Conservation (phyloP, 2,888 invertebrate species). For the Drepanosiphum platanoidis region DNA sequence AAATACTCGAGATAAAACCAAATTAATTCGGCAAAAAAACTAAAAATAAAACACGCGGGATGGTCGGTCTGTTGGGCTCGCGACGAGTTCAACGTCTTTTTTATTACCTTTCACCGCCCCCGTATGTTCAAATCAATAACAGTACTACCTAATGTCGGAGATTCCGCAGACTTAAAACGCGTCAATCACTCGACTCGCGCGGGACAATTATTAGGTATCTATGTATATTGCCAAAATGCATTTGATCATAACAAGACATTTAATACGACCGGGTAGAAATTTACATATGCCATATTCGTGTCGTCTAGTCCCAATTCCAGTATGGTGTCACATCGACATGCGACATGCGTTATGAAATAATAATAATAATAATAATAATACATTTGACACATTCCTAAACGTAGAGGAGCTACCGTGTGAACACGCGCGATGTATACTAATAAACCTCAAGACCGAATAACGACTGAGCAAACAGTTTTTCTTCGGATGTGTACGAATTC, state of each 20-base stretch:
- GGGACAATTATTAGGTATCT: too few species aligned
- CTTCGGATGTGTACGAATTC: background rate
- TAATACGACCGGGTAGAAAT: background rate
- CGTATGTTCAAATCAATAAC: background rate
- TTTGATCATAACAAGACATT: background rate
- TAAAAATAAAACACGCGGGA: background rate
- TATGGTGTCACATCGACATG: background rate
- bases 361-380: background rate
- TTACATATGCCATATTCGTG: background rate
- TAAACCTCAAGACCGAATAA: background rate
- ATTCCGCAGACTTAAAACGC: too few species aligned
- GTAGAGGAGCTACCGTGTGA: too few species aligned
- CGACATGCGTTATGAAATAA: background rate
- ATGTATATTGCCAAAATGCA: background rate
- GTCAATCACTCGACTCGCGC: too few species aligned
- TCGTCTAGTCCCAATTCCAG: constrained; percentile 1
- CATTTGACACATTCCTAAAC: constrained; percentile 23
- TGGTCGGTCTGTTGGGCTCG: background rate
- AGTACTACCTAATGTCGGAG: too few species aligned
- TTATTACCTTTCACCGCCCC: background rate
- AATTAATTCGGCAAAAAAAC: constrained; percentile 9
- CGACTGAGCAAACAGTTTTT: background rate
- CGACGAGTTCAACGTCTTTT: background rate
- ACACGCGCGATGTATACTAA: background rate
- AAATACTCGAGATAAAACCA: background rate